A percentile compares a stretch with the other conserved stretches of the same genome.
These are phyloP conservation scores for Drosophila subobscura DNA, from an alignment of 1,140 invertebrate genomes.

Conservation along the genomic window DNA sequence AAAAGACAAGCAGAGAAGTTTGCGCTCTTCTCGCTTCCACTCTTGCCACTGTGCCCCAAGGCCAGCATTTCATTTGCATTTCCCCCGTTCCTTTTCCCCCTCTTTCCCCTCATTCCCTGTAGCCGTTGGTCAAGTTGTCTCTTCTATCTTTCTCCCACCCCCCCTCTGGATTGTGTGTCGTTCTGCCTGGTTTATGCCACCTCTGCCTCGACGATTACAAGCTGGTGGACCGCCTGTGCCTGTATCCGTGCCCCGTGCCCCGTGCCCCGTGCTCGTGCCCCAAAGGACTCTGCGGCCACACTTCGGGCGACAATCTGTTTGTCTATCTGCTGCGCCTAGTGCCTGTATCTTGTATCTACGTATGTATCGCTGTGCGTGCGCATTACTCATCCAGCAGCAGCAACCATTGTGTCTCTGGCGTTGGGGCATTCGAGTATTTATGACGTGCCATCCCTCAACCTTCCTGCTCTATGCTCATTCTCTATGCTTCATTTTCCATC, in stretches of 20 bases:
- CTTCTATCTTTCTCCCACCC: too few species aligned
- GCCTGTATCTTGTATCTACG: conserved; percentile 55
- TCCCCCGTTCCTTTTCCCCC: too few species aligned
- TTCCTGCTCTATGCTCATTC: not conserved
- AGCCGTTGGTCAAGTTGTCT: conserved; percentile 12
- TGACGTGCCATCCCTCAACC: conserved; percentile 45
- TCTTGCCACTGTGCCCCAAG: conserved; percentile 9
- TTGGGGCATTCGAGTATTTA: conserved; percentile 64
- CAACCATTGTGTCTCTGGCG: conserved; percentile 41
- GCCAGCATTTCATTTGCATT: conserved; percentile 5
- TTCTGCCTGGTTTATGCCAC: too few species aligned
- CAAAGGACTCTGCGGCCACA: conserved; percentile 25
- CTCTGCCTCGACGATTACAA: too few species aligned
- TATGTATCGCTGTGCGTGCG: conserved; percentile 43
- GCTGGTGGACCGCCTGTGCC: too few species aligned
- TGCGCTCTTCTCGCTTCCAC: not conserved
- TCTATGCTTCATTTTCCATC: not conserved
- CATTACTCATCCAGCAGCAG: conserved; percentile 18
- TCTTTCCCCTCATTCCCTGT: not conserved
- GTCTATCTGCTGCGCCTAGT: conserved; percentile 47
- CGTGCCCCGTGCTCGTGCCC: not conserved
- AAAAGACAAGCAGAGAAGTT: too few species aligned
- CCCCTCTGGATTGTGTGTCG: not conserved
- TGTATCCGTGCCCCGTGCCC: not conserved
- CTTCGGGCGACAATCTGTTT: conserved; percentile 77